phyloP scores from a whole-genome alignment of 1,140 invertebrate genomes.

The Propsilocerus akamusi region DNA sequence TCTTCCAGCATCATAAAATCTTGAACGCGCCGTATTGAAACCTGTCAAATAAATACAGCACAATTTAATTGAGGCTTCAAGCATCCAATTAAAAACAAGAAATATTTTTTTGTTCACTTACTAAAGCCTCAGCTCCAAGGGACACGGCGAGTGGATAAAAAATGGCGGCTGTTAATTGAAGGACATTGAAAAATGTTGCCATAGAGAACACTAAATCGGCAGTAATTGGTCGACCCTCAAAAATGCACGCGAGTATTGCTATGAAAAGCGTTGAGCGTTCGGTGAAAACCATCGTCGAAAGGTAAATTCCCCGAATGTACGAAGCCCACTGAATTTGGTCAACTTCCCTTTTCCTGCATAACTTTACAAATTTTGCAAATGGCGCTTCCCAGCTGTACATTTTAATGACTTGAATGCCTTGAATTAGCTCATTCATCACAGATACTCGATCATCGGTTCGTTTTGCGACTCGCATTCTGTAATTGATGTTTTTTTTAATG shows the following conservation, averaged over 20 bases:
- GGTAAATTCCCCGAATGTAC: conserved; percentile 49
- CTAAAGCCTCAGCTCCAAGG: conserved; percentile 37
- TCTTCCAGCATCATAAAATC: conserved; percentile 40
- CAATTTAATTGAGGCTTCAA: neutral
- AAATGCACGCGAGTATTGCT: conserved; percentile 46
- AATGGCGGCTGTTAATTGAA: conserved; percentile 42
- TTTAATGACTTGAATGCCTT: conserved; percentile 54
- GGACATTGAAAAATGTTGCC: conserved; percentile 47
- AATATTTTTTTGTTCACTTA: conserved; percentile 13
- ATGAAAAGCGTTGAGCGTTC: conserved; percentile 54
- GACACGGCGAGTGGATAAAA: conserved; percentile 55
- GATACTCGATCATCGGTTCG: conserved; percentile 53
- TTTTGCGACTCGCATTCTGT: conserved; percentile 31
- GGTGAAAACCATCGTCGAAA: conserved; percentile 41
- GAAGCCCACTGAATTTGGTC: conserved; percentile 43
- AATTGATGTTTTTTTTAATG: conserved; percentile 28
- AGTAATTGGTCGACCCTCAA: conserved; percentile 42
- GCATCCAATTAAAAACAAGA: neutral
- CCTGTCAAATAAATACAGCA: neutral
- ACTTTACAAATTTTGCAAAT: conserved; percentile 34
- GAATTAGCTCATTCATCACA: conserved; percentile 63
- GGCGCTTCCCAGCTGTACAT: conserved; percentile 65
- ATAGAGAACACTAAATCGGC: conserved; percentile 52
- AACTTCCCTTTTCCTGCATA: conserved; percentile 39
- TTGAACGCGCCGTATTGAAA: conserved; percentile 35